phyloP scores from a whole-genome alignment of 2,888 invertebrate species.

The Agrochola lychnidis region DNA sequence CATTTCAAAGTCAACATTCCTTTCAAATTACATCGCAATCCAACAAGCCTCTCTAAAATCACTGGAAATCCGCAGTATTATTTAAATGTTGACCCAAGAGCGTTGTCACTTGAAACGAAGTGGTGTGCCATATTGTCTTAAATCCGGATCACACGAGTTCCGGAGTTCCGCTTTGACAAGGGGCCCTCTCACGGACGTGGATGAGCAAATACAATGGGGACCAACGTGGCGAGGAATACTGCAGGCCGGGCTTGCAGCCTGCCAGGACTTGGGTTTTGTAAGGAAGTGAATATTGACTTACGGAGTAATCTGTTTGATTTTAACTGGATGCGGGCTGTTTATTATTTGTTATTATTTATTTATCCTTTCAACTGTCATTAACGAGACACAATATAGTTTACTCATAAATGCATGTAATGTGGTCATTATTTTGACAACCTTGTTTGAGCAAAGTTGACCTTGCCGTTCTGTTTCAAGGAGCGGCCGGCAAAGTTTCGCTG shows the following conservation, averaged over 20 bases:
- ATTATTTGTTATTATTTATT: no score
- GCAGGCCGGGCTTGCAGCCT: slow-evolving; percentile 27
- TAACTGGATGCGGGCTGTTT: neutral
- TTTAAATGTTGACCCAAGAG: slow-evolving; percentile 63
- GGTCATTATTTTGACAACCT: no score
- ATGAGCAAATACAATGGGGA: slow-evolving; percentile 56
- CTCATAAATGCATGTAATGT: no score
- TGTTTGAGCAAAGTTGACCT: no score
- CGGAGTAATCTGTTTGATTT: slow-evolving; percentile 4
- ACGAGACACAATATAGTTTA: no score
- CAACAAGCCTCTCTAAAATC: slow-evolving; percentile 26
- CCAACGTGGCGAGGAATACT: slow-evolving; percentile 44
- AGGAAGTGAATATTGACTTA: slow-evolving; percentile 16
- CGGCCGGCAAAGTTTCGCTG: no score
- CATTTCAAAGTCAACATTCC: slow-evolving; percentile 14
- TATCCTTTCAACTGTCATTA: no score
- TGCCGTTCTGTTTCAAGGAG: no score
- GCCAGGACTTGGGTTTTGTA: slow-evolving; percentile 22
- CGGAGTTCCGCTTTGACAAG: slow-evolving; percentile 56
- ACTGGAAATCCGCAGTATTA: slow-evolving; percentile 45
- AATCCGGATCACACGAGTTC: slow-evolving; percentile 62
- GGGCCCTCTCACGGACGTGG: slow-evolving; percentile 50
- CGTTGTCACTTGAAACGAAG: slow-evolving; percentile 50
- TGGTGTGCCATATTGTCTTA: slow-evolving; percentile 64
- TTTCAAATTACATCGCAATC: slow-evolving; percentile 21